Evolutionary conservation across 2,797 vertebrate genomes (phyloP), one percentile per base, ranked within the genome.

Genomic region (Simalia tracyae): DNA sequence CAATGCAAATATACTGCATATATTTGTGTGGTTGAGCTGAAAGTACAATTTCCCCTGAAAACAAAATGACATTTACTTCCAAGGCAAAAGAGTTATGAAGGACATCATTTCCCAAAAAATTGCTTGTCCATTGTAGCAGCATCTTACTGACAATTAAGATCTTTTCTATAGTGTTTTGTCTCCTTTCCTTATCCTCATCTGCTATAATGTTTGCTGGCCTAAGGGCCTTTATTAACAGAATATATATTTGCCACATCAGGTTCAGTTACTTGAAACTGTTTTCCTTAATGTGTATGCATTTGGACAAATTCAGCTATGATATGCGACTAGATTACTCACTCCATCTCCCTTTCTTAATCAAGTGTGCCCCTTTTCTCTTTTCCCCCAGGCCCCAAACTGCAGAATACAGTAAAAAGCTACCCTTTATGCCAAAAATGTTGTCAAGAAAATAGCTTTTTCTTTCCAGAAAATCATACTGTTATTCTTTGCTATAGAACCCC

Each of bases 381-480:
- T 4, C 56, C 5, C 9, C 17, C 15, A 63, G 28, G 6, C 60
- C 54, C 88, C 95, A 90, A 94, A 76, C 92, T 86, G 54, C 26
- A 7, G 86, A 88, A 61, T 85, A 24, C 22, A 26, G 84, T 92
- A 92, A 95, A 94, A 95, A 24, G 68, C 61, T 28, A 2, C 57
- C 24, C 36, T 17, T 86, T 0, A 56, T 95, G 94, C 92, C 94
- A 95, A 91, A 89, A 89, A 76, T 64, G 89, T 76, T 95, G 87
- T 92, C 95, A 90, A 64, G 46, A 76, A 91, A 94, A 61, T 1
- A 6, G 56, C 59, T 66, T 94, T 94, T 96, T 72, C 92, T 94
- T 95, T 91, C 85, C 0, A 89, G 50, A 94, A 96, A 95, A 96
- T 93, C 84, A n/a, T 57, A 46, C 91, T 92, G 89, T 92, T 60